Conservation (phyloP, 2,888 invertebrate genomes). For the Melieria omissa region DNA sequence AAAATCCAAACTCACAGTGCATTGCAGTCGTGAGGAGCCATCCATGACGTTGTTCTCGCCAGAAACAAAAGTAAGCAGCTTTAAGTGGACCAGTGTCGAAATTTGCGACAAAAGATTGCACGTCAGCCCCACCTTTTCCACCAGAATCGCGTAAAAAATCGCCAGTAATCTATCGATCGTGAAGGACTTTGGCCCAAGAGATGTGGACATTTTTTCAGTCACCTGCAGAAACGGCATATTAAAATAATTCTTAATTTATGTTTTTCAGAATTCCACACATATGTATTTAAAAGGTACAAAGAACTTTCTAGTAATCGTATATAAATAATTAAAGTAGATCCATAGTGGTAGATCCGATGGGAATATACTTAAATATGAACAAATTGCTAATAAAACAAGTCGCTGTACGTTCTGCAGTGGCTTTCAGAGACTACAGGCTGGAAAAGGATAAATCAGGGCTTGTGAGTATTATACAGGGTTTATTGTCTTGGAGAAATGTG, state of each 20-base stretch:
- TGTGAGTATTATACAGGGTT: too few species aligned
- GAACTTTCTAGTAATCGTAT: too few species aligned
- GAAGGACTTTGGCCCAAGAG: constrained; percentile 86
- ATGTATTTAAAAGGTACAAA: too few species aligned
- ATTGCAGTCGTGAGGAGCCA: constrained; percentile 86
- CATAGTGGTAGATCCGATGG: too few species aligned
- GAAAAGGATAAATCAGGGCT: too few species aligned
- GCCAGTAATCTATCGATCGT: constrained; percentile 84
- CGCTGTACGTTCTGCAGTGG: too few species aligned
- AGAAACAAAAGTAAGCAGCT: constrained; percentile 77
- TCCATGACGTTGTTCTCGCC: constrained; percentile 76
- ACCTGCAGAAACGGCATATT: constrained; percentile 52
- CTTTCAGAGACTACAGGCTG: too few species aligned
- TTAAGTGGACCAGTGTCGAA: constrained; percentile 85
- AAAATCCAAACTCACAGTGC: constrained; percentile 85
- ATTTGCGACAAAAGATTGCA: constrained; percentile 89
- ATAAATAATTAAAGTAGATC: background rate
- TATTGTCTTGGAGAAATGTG: too few species aligned
- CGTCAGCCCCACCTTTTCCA: constrained; percentile 85
- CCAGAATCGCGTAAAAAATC: constrained; percentile 89
- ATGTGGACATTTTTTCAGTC: constrained; percentile 72
- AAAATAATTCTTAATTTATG: constrained; percentile 1
- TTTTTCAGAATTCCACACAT: background rate
- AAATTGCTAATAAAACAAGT: too few species aligned
- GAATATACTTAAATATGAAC: too few species aligned